Base-by-base conservation (phyloP, 2,113 vertebrate species). In the Planiliza haematocheilus region DNA sequence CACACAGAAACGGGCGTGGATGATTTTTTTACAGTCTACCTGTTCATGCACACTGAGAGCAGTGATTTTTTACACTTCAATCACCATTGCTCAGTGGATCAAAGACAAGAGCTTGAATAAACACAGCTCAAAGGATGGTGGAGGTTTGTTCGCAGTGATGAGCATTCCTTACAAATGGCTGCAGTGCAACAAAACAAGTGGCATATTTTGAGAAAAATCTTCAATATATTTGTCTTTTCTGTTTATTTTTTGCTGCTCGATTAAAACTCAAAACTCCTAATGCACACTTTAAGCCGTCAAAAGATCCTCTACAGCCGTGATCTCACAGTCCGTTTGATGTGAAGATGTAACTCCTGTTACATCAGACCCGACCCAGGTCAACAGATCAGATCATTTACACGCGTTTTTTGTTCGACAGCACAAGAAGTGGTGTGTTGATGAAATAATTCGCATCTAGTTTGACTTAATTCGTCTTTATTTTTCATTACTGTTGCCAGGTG, bases 271-370 rank as follows among this genome's bases (percentile, higher is more conserved):
- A 43, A 10, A 11, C 21, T 61, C 16, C 16, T 11, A 50, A 61
- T 1, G 7, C 34, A 43, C 48, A 70, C n/a, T 9, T 1, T 20
- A 24, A 60, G n/a, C 12, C 64, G 53, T 75, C 71, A 38, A 65
- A 48, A 1, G 14, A 69, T 74, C 49, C 66, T 79, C 60, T 57
- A 10, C 37, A 60, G 70, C 49, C 39, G 65, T 84, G 39, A 69
- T 84, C 61, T 50, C 61, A 75, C 24, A 83, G 56, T 81, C 69
- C 67, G 60, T 86, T 81, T 82, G 83, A 88, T 81, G 17, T 79
- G 68, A 55, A 64, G 48, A 59, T 75, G n/a, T 64, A 75, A 70
- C 73, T 59, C 37, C 41, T 60, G 67, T 82, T 89, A 58, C 78
- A 84, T 87, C 78, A 87, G 78, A 70, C 37, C 11, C 9, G 2